A percentile compares a stretch with the other conserved stretches of the same genome.
phyloP scores from a whole-genome alignment of 2,888 invertebrate species.

The Heterodera filipjevi region DNA sequence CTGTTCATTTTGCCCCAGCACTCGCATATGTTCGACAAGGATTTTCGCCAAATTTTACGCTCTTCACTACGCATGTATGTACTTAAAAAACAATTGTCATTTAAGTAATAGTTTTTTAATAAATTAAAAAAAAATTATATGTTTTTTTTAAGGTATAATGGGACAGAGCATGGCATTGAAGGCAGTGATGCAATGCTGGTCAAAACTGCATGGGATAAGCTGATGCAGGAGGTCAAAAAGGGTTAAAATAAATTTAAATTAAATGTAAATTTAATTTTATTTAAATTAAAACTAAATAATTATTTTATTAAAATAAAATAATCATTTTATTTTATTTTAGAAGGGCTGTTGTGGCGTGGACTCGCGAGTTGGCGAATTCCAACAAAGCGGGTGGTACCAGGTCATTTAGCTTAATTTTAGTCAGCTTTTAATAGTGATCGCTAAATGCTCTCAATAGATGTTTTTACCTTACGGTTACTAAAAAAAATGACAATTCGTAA shows the following conservation, averaged over 20 bases:
- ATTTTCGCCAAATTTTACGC: constrained; percentile 60
- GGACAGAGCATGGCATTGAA: constrained; percentile 45
- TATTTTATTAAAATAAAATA: too few relatives aligned
- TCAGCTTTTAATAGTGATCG: not conserved
- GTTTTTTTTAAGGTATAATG: constrained; percentile 51
- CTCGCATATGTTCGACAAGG: constrained; percentile 60
- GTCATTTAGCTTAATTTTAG: constrained; percentile 19
- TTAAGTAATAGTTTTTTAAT: not conserved
- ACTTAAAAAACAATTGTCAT: too few relatives aligned
- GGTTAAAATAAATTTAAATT: not conserved
- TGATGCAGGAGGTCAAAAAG: constrained; percentile 59
- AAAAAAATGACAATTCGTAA: too few relatives aligned
- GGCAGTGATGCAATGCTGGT: constrained; percentile 49
- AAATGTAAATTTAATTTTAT: not conserved
- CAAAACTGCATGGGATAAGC: constrained; percentile 64
- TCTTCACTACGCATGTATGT: constrained; percentile 58
- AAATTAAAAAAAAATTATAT: not conserved
- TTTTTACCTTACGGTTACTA: too few relatives aligned
- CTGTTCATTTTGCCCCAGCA: constrained; percentile 8
- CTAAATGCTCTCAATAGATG: too few relatives aligned
- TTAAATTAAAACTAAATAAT: not conserved
- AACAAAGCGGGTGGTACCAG: constrained; percentile 56
- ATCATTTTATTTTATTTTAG: constrained; percentile 39
- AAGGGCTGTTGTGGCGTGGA: constrained; percentile 64
- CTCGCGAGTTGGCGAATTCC: constrained; percentile 62